These are phyloP conservation scores for Ammodytes marinus DNA, from an alignment of 2,113 vertebrate species.

Conservation along the genomic window DNA sequence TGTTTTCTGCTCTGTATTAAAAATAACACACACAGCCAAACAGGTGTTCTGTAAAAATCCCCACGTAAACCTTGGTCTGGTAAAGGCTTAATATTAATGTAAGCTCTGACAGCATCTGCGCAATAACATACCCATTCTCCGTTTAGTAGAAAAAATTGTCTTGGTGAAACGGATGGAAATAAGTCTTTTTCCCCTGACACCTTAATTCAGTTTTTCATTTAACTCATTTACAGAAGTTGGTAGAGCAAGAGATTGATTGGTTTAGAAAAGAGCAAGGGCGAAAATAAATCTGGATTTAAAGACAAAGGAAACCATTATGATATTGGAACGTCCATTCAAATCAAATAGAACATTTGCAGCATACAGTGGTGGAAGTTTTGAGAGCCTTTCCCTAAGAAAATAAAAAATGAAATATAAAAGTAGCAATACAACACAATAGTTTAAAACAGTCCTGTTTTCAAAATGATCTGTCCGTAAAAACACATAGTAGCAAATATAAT, in stretches of 20 bases:
- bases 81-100: background rate
- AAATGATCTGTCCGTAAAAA: background rate
- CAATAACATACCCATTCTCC: background rate
- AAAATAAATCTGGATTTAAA: background rate
- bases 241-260: background rate
- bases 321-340: too few relatives aligned
- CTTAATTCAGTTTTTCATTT: background rate
- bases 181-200: background rate
- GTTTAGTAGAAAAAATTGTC: background rate
- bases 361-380: too few relatives aligned
- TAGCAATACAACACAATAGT: background rate
- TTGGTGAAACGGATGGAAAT: background rate
- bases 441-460: background rate
- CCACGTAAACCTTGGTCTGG: background rate
- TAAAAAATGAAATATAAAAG: background rate
- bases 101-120: background rate
- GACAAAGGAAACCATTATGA: background rate
- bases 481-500: background rate
- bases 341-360: too few relatives aligned
- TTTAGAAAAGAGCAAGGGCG: background rate
- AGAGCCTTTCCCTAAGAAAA: too few relatives aligned
- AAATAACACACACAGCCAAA: background rate
- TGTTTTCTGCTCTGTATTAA: background rate
- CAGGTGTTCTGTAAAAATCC: background rate
- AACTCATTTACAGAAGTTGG: background rate